These are phyloP conservation scores for Hexactinellida sp. DNA, from an alignment of 37 sponge, comb jelly and placozoan genomes.

Conservation along the genomic window DNA sequence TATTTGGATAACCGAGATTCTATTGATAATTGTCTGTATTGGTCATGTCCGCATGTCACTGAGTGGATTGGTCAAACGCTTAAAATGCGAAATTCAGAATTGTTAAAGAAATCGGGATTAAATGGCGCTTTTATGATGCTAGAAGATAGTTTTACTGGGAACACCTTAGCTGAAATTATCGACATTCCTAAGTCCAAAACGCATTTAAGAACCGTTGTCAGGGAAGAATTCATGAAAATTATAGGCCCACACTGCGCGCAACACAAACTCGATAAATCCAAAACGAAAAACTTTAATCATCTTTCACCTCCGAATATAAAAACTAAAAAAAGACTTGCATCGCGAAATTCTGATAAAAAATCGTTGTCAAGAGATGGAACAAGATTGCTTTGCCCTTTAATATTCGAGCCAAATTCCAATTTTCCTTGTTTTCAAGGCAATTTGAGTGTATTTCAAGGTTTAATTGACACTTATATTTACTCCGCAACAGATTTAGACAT, in stretches of 20 bases:
- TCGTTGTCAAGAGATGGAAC: background rate
- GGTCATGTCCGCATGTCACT: background rate
- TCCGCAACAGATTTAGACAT: background rate
- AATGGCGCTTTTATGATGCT: conserved; percentile 5
- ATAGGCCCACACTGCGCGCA: conserved; percentile 2
- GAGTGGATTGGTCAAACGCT: background rate
- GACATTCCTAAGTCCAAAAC: background rate
- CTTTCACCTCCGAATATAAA: background rate
- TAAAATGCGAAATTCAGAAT: background rate
- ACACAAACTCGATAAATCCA: background rate
- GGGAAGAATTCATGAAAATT: background rate
- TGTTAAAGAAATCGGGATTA: background rate
- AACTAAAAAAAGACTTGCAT: background rate
- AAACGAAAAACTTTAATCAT: background rate
- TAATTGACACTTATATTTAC: background rate
- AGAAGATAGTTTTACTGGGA: background rate
- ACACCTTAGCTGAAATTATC: background rate
- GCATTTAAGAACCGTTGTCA: background rate
- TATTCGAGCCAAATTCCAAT: conserved; percentile 2
- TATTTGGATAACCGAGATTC: background rate
- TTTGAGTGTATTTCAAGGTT: background rate
- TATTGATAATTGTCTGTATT: background rate
- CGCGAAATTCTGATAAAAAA: background rate
- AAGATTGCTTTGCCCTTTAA: background rate
- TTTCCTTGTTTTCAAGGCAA: conserved; percentile 3